Evolutionary conservation across 2,797 vertebrate species (phyloP).

Genomic region (Halcyon leucocephala): DNA sequence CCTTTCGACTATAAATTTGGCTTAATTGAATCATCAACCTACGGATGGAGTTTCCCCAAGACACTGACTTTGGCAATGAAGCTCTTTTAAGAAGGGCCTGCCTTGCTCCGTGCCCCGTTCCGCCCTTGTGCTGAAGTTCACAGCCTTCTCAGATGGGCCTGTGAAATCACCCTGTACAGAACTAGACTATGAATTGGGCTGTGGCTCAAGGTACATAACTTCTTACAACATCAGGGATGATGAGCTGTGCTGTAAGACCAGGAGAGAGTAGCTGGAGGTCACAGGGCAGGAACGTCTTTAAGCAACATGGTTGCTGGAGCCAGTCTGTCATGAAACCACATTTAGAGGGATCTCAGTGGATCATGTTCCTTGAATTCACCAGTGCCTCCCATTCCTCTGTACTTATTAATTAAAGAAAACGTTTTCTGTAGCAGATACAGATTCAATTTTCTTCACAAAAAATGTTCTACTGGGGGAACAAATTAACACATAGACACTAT

Average conservation of each 20-base stretch:
- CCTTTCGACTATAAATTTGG: neutral
- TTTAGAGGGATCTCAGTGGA: neutral
- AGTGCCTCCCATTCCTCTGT: neutral
- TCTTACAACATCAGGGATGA: neutral
- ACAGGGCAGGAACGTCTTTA: neutral
- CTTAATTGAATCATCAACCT: neutral
- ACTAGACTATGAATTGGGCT: neutral
- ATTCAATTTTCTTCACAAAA: neutral
- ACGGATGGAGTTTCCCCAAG: neutral
- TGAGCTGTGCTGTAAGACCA: neutral
- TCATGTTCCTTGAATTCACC: neutral
- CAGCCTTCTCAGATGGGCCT: neutral
- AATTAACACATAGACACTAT: neutral
- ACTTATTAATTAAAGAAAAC: neutral
- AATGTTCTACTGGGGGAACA: neutral
- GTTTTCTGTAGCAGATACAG: neutral
- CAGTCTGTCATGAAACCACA: neutral
- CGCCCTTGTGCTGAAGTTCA: neutral
- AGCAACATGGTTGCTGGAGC: accelerated
- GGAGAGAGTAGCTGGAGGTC: neutral
- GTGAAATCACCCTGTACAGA: neutral
- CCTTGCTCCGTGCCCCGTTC: neutral
- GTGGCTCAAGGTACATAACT: neutral
- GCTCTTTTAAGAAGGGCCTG: neutral
- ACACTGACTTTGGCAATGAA: neutral